These are phyloP conservation scores for Macrotrachela quadricornifera DNA, from an alignment of 1,140 invertebrate genomes.

Conservation along the genomic window DNA sequence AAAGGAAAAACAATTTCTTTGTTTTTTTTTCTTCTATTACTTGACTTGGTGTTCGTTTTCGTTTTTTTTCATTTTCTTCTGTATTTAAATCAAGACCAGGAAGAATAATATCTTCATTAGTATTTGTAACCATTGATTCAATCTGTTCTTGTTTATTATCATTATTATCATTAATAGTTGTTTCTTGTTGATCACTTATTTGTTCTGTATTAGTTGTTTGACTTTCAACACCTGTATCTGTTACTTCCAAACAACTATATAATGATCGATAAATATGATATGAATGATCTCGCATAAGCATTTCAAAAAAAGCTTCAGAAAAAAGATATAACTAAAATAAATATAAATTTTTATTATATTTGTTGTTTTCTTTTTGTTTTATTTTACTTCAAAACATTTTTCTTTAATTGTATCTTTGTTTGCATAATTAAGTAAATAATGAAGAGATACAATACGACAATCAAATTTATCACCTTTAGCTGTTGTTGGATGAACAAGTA, in stretches of 20 bases:
- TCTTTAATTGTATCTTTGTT: constrained; percentile 69
- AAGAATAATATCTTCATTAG: too few relatives aligned
- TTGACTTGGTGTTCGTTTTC: too few relatives aligned
- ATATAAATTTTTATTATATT: too few relatives aligned
- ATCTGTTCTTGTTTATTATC: background rate
- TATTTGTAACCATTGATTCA: too few relatives aligned
- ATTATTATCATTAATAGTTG: background rate
- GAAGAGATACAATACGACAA: constrained; percentile 62
- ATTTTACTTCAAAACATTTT: constrained; percentile 61
- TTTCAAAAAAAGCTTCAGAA: constrained; percentile 79
- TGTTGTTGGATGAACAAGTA: constrained; percentile 64
- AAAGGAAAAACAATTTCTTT: too few relatives aligned
- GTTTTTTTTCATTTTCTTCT: too few relatives aligned
- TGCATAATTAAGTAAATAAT: constrained; percentile 58
- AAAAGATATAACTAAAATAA: constrained; percentile 43
- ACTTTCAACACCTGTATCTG: constrained; percentile 14
- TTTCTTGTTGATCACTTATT: background rate
- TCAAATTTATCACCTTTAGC: constrained; percentile 68
- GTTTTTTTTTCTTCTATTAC: too few relatives aligned
- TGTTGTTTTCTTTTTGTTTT: too few relatives aligned
- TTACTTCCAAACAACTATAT: constrained; percentile 22
- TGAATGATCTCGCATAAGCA: constrained; percentile 77
- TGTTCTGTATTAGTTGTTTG: background rate
- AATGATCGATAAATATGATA: constrained; percentile 66
- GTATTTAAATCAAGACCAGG: too few relatives aligned